Conservation (phyloP, 2,888 invertebrate genomes). For the Nemotelus pantherinus region DNA sequence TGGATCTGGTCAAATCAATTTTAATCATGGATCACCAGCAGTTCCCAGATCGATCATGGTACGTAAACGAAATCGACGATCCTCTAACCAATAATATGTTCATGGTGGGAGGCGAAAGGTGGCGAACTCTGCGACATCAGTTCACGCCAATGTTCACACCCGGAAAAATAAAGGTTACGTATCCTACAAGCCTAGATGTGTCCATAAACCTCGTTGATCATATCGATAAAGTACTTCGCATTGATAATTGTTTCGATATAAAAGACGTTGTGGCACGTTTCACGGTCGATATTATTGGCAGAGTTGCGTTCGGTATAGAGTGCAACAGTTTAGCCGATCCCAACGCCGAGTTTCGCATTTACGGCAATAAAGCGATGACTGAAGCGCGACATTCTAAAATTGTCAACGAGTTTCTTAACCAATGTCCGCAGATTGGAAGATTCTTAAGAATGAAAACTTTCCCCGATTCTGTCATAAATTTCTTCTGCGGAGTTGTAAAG, state of each 20-base stretch:
- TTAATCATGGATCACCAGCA: slow-evolving; percentile 62
- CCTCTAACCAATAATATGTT: slow-evolving; percentile 62
- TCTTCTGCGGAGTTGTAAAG: slow-evolving; percentile 58
- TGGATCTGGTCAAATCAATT: slow-evolving; percentile 56
- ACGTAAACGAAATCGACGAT: slow-evolving; percentile 60
- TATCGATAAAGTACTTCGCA: slow-evolving; percentile 50
- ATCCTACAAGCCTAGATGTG: slow-evolving; percentile 54
- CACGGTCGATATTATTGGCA: slow-evolving; percentile 67
- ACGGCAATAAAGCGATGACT: slow-evolving; percentile 54
- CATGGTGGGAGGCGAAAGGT: slow-evolving; percentile 62
- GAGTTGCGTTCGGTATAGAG: slow-evolving; percentile 66
- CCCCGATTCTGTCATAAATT: slow-evolving; percentile 55
- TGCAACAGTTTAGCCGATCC: slow-evolving; percentile 64
- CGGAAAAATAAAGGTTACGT: slow-evolving; percentile 64
- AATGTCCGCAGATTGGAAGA: neutral
- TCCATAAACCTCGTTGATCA: slow-evolving; percentile 48
- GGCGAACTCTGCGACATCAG: slow-evolving; percentile 65
- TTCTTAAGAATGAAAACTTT: slow-evolving; percentile 51
- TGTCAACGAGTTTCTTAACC: neutral
- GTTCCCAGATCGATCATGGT: slow-evolving; percentile 61
- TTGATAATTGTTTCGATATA: slow-evolving; percentile 60
- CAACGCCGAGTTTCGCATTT: slow-evolving; percentile 60
- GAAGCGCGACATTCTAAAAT: slow-evolving; percentile 28
- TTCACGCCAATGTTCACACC: slow-evolving; percentile 67
- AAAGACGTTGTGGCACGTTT: slow-evolving; percentile 63